Base-by-base conservation (phyloP, 2,113 vertebrate genomes). In the Sula dactylatra region DNA sequence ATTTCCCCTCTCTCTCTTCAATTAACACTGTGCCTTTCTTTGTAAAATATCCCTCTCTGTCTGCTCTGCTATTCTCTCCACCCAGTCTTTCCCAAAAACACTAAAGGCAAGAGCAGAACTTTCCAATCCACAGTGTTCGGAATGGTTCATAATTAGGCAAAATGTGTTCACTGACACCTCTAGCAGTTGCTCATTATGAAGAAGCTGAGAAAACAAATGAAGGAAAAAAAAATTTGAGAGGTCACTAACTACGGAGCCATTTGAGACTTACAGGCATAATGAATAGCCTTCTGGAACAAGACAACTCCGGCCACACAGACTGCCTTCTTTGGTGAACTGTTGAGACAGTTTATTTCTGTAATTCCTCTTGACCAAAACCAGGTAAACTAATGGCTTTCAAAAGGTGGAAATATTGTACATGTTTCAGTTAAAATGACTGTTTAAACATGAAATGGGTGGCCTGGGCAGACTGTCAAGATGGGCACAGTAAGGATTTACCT, bases 161-260 rank as follows among this genome's bases (percentile, higher is more conserved):
- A 88, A 86, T 74, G 54, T 59, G 93, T 65, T 96, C 83, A 88
- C n/a, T 52, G 32, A 92, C 70, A 77, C 79, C 83, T 90, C 79
- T 44, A 78, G 83, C 64, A 84, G 88, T 56, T 77, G 80, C 49
- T 88, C n/a, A 38, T 94, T 85, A 91, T 26, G 66, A 86, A 87
- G 73, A 84, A 69, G 59, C 79, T 77, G 70, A 82, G 70, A 88
- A 93, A 87, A 90, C 66, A 93, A 90, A 88, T 78, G 74, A 86
- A 76, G 61, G 77, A 90, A 85, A 90, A 93, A 93, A 82, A 42
- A 94, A 90, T 67, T 42, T 73, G 26, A 36, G 71, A 81, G 47
- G 91, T 91, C 74, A 81, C 40, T 79, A 78, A 72, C 34, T 38
- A 55, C 1, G 5, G 77, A 61, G 69, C 20, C 56, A 72, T 90